Conservation (phyloP, 2,113 vertebrate species). For the Forbesichthys papilliferus region DNA sequence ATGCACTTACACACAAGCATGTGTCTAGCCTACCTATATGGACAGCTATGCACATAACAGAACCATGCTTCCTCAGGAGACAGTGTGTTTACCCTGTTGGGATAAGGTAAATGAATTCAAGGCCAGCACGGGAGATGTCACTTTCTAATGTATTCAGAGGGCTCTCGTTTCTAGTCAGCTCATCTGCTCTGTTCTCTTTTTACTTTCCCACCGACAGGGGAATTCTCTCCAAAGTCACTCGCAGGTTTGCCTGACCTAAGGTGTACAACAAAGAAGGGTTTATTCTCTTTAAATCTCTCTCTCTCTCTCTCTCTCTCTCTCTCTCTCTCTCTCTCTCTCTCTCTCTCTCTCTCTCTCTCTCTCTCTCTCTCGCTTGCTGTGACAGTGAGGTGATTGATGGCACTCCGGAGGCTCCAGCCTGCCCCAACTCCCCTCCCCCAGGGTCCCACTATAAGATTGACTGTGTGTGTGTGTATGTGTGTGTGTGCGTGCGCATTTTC, state of each 20-base stretch:
- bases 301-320: neutral
- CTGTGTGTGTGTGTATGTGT: slow-evolving; percentile 13
- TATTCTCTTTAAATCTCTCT: slow-evolving; percentile 28
- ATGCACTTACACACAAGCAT: slow-evolving; percentile 11
- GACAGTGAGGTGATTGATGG: slow-evolving; percentile 76
- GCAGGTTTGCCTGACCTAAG: slow-evolving; percentile 25
- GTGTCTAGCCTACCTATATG: slow-evolving; percentile 35
- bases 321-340: neutral
- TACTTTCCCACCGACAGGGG: slow-evolving; percentile 17
- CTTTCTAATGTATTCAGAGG: slow-evolving; percentile 43
- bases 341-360: neutral
- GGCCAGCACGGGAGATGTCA: slow-evolving; percentile 30
- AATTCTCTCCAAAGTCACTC: slow-evolving; percentile 35
- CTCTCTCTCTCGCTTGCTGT: slow-evolving; percentile 42
- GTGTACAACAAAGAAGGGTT: slow-evolving; percentile 23
- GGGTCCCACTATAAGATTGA: slow-evolving; percentile 61
- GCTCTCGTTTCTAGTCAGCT: slow-evolving; percentile 1
- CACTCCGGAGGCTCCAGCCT: slow-evolving; percentile 64
- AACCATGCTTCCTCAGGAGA: slow-evolving; percentile 35
- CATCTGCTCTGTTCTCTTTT: slow-evolving; percentile 4
- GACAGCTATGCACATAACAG: slow-evolving; percentile 41
- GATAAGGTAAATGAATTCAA: slow-evolving; percentile 37
- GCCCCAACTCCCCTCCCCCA: slow-evolving; percentile 63
- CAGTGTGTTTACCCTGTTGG: slow-evolving; percentile 36
- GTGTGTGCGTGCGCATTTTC: slow-evolving; percentile 27